These are phyloP conservation scores for Platycnemis pennipes DNA, from an alignment of 2,888 invertebrate species.

Conservation along the genomic window DNA sequence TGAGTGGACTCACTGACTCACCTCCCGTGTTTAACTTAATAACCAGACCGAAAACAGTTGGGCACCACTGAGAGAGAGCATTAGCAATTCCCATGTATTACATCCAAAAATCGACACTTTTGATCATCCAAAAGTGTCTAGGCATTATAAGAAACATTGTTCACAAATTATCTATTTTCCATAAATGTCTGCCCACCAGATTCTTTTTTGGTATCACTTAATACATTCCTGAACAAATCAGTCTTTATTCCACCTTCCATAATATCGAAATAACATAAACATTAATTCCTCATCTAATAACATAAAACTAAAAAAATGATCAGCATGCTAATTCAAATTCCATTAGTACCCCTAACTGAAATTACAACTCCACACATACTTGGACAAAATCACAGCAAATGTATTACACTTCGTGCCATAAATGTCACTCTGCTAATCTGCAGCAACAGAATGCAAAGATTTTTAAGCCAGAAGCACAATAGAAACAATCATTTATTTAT, in stretches of 20 bases:
- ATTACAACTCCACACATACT: background rate
- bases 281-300: background rate
- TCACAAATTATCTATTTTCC: background rate
- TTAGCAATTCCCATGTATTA: background rate
- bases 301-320: background rate
- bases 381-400: background rate
- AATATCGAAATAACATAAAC: background rate
- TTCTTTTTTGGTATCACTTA: background rate
- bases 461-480: background rate
- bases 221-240: background rate
- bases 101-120: background rate
- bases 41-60: background rate
- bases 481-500: background rate
- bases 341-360: too few relatives aligned
- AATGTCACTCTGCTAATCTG: background rate
- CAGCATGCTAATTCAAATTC: background rate
- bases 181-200: background rate
- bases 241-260: background rate
- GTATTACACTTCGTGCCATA: background rate
- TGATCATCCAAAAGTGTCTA: background rate
- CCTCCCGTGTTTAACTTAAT: background rate
- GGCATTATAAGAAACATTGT: background rate
- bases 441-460: background rate
- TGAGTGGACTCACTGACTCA: too few relatives aligned
- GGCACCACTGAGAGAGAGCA: background rate